Conservation (phyloP, 2,113 vertebrate genomes). For the Serilophus lunatus region DNA sequence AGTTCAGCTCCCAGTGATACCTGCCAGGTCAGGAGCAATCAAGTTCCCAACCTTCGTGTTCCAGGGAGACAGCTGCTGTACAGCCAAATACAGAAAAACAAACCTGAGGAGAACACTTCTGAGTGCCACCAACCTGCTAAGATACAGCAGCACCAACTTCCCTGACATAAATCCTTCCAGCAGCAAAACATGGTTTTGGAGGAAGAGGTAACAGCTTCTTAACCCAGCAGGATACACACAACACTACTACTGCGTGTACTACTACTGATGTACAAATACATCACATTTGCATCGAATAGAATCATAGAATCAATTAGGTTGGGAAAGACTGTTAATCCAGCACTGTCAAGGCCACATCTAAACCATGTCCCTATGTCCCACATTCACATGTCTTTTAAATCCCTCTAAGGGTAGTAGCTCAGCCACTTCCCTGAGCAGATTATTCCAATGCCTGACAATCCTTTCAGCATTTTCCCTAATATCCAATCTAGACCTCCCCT, state of each 20-base stretch:
- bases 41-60: background rate
- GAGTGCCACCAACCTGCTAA: background rate
- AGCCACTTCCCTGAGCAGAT: background rate
- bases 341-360: background rate
- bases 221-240: rapidly evolving
- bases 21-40: background rate
- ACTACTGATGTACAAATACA: background rate
- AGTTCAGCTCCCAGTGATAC: background rate
- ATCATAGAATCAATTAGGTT: background rate
- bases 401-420: background rate
- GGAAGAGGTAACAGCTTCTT: background rate
- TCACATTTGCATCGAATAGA: background rate
- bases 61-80: background rate
- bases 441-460: background rate
- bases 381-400: background rate
- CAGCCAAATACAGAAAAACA: background rate
- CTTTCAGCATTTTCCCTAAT: background rate
- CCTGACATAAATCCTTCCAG: background rate
- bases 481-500: background rate
- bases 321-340: background rate
- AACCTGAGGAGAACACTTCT: background rate
- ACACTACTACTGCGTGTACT: no score
- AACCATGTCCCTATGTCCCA: background rate
- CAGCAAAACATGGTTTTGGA: background rate
- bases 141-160: background rate